phyloP scores from a whole-genome alignment of 2,113 vertebrate genomes.

The Pteronura brasiliensis region DNA sequence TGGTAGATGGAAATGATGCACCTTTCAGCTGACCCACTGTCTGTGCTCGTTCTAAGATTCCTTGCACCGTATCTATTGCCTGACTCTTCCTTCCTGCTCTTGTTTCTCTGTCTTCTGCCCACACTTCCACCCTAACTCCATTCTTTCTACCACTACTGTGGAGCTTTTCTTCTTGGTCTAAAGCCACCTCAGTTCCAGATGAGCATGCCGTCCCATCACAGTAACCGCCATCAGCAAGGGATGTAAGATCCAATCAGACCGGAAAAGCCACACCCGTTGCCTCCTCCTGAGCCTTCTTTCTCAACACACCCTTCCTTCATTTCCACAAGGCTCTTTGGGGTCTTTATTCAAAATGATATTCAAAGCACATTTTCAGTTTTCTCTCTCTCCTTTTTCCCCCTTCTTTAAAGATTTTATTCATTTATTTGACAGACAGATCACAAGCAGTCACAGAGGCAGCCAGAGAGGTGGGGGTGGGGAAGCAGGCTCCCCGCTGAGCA shows the following conservation, averaged over 20 bases:
- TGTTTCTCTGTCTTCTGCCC: background rate
- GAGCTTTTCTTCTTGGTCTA: background rate
- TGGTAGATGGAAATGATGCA: background rate
- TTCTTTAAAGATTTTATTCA: too few species aligned
- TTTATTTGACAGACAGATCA: too few species aligned
- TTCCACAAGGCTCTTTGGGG: background rate
- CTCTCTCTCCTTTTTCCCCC: background rate
- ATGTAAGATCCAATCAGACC: background rate
- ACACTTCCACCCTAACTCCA: background rate
- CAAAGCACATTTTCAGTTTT: background rate
- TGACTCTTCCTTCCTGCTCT: background rate
- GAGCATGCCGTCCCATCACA: background rate
- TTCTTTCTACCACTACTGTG: background rate
- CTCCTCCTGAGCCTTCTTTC: background rate
- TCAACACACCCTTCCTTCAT: background rate
- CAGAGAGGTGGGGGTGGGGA: too few species aligned
- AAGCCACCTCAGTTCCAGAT: background rate
- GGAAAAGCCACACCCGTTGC: background rate
- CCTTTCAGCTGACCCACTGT: background rate
- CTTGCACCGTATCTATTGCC: background rate
- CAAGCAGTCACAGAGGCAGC: too few species aligned
- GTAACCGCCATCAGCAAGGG: background rate
- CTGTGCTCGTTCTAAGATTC: background rate
- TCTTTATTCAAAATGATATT: background rate
- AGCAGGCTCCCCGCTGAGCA: too few species aligned